Percentiles rank a stretch among this genome's conserved stretches.
phyloP scores from a whole-genome alignment of 1,140 invertebrate species.

The Spodoptera frugiperda region DNA sequence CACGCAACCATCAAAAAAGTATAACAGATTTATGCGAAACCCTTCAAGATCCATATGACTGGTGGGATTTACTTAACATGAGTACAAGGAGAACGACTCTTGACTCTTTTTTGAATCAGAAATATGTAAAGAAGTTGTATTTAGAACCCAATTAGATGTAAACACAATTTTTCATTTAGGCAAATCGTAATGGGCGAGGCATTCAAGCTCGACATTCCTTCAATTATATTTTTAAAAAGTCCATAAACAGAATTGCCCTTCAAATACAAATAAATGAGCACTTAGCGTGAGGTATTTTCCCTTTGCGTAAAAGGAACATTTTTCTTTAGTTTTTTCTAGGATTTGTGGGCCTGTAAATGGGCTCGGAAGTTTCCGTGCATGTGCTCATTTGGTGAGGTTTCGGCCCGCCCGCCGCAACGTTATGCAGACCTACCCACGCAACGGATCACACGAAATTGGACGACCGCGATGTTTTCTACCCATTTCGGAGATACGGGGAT shows the following conservation, averaged over 20 bases:
- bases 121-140: too few species aligned
- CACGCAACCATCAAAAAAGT: background rate
- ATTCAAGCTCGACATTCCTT: too few species aligned
- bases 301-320: conserved; percentile 49
- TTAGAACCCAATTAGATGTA: too few species aligned
- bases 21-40: background rate
- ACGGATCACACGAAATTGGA: conserved; percentile 41
- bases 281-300: conserved; percentile 52
- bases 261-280: conserved; percentile 57
- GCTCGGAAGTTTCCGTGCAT: conserved; percentile 63
- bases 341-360: conserved; percentile 63
- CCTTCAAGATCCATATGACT: background rate
- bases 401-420: conserved; percentile 28
- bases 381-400: conserved; percentile 58
- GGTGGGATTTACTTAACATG: background rate
- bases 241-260: conserved; percentile 1
- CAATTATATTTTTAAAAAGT: too few species aligned
- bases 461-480: conserved; percentile 24
- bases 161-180: too few species aligned
- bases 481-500: conserved; percentile 21
- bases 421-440: conserved; percentile 45
- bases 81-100: background rate
- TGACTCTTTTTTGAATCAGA: background rate
- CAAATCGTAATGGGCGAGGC: too few species aligned
- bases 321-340: conserved; percentile 60